A percentile compares a stretch with the other conserved stretches of the same genome.
Evolutionary conservation across 2,888 invertebrate species (phyloP).

Genomic region (Tipula vernalis): DNA sequence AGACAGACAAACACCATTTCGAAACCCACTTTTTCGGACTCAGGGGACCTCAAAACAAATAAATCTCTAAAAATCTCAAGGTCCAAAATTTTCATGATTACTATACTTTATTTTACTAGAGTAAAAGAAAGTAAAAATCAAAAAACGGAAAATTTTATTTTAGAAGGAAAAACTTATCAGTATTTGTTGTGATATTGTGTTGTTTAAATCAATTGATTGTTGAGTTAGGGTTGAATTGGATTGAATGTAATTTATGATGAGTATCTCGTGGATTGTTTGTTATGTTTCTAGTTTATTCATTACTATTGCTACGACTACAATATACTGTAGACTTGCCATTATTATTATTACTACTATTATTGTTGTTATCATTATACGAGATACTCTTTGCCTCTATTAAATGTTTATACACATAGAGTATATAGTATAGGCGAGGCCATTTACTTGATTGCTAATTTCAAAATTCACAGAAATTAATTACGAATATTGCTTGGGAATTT

Average conservation of each 20-base stretch:
- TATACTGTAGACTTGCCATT: background rate
- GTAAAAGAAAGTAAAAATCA: too few relatives aligned
- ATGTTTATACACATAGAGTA: background rate
- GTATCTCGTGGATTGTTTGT: background rate
- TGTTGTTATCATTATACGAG: background rate
- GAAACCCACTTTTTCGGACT: too few relatives aligned
- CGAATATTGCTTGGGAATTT: conserved; percentile 20
- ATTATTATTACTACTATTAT: background rate
- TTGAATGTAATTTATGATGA: background rate
- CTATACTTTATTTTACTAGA: too few relatives aligned
- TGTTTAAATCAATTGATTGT: background rate
- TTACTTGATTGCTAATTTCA: conserved; percentile 24
- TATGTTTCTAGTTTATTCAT: background rate
- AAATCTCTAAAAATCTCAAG: too few relatives aligned
- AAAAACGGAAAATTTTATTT: background rate
- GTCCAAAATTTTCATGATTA: too few relatives aligned
- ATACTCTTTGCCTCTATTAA: background rate
- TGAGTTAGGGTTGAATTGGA: background rate
- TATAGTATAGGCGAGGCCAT: conserved; percentile 16
- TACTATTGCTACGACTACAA: background rate
- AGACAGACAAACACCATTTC: too few relatives aligned
- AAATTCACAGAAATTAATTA: conserved; percentile 22
- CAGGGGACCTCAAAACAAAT: too few relatives aligned
- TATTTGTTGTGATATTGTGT: background rate
- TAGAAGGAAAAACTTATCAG: background rate